Base-by-base conservation (phyloP, 2,888 invertebrate species). In the Sicus ferrugineus region DNA sequence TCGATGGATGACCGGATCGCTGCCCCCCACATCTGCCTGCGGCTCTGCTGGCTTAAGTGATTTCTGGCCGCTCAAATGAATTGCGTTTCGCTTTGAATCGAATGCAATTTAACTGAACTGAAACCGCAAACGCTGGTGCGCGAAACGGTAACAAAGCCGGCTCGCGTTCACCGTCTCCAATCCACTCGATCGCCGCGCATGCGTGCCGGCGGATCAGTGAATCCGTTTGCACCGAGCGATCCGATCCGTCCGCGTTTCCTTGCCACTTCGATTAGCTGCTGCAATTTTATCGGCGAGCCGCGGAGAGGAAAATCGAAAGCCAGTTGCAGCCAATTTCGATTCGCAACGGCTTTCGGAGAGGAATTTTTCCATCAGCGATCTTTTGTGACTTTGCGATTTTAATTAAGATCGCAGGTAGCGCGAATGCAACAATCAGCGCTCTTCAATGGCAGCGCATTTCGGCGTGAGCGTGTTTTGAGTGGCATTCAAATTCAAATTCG, bases 81-180 rank as follows among this genome's bases (percentile, higher is more conserved):
- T 48, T 50, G 28, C 16, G n/a, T 48, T 50, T 42, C 31, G 3
- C 23, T 31, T 28, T 50, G 28, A 48, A 50, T 30, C 50, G 31
- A 48, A 64, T 64, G 64, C 64, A 64, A 64, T 50, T 64, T 61
- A 42, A 42, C 14, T 61, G 26, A 38, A 42, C n/a, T 42, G 38
- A 21, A 61, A 42, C 61, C 26, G 42, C 21, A 59, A 59, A 52
- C 50, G 9, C 21, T 19, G 50, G n/a, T n/a, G 21, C 19, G 7
- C 7, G 0, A 16, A 28, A 54, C 26, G 28, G 14, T 16, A 3
- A 21, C 11, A 23, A 26, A 54, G 11, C 23, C 42, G n/a, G n/a
- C n/a, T n/a, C n/a, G n/a, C n/a, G n/a, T n/a, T n/a, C n/a, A n/a
- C 2, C 42, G 14, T 4, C 42, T 16, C 0, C 4, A 9, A 14